A percentile compares a stretch with the other conserved stretches of the same genome.
Conservation (phyloP, 2,888 invertebrate species). For the Argynnis bischoffii region DNA sequence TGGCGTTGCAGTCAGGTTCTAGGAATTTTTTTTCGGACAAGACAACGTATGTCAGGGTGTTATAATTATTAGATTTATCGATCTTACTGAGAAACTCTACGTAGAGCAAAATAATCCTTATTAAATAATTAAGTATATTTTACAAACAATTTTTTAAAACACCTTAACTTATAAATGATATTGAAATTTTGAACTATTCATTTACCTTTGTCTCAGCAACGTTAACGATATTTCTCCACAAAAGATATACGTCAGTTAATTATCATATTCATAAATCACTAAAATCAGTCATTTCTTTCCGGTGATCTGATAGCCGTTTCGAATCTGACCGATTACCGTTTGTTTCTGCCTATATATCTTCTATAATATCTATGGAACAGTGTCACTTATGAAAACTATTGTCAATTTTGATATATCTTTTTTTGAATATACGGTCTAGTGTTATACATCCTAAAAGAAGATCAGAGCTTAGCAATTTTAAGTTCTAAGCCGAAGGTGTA, state of each 20-base stretch:
- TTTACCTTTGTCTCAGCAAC: constrained; percentile 1
- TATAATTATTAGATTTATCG: too few relatives aligned
- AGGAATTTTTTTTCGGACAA: too few relatives aligned
- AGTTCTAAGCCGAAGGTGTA: neutral
- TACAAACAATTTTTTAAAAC: too few relatives aligned
- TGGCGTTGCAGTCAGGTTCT: too few relatives aligned
- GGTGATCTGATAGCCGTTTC: constrained; percentile 54
- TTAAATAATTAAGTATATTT: too few relatives aligned
- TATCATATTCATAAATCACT: constrained; percentile 37
- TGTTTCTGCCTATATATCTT: constrained; percentile 57
- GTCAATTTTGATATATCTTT: constrained; percentile 30
- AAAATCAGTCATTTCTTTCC: constrained; percentile 31
- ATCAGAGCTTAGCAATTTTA: neutral
- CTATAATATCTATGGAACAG: constrained; percentile 23
- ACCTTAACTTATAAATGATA: neutral
- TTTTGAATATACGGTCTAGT: constrained; percentile 42
- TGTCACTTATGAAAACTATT: neutral
- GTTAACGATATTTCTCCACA: constrained; percentile 4
- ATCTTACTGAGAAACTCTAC: too few relatives aligned
- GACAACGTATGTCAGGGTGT: too few relatives aligned
- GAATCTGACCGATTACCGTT: constrained; percentile 63
- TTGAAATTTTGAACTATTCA: neutral
- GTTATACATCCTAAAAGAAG: neutral
- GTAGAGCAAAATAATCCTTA: too few relatives aligned
- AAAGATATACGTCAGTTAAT: constrained; percentile 22